Conservation (phyloP, 2,888 invertebrate genomes). For the Cabera pusaria region DNA sequence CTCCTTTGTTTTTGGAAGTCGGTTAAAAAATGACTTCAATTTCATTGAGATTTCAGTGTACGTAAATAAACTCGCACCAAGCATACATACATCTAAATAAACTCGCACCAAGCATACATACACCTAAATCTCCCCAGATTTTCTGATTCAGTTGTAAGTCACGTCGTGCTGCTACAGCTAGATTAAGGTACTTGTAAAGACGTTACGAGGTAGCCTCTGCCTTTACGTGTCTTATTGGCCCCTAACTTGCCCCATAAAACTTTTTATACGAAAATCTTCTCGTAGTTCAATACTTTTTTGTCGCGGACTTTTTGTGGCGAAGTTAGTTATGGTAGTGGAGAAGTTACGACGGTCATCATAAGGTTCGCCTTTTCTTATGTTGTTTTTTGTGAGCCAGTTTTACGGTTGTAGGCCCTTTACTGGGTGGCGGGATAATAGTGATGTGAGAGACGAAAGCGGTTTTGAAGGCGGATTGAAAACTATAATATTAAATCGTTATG, state of each 20-base stretch:
- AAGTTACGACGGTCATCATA: slow-evolving; percentile 17
- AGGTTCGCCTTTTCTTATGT: slow-evolving; percentile 6
- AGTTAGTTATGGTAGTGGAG: slow-evolving; percentile 9
- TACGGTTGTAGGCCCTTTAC: too few species aligned
- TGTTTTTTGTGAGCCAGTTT: too few species aligned
- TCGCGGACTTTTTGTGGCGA: slow-evolving; percentile 13
- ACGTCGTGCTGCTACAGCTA: slow-evolving; percentile 17
- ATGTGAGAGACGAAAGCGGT: too few species aligned
- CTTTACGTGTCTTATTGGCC: slow-evolving; percentile 21
- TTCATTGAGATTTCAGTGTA: too few species aligned
- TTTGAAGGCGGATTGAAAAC: too few species aligned
- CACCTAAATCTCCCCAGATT: slow-evolving; percentile 2
- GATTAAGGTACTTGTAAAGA: slow-evolving; percentile 22
- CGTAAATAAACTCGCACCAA: too few species aligned
- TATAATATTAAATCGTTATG: too few species aligned
- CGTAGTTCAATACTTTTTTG: slow-evolving; percentile 13
- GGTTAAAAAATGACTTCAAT: too few species aligned
- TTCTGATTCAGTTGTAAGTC: slow-evolving; percentile 18
- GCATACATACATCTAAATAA: too few species aligned
- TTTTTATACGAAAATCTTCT: slow-evolving; percentile 20
- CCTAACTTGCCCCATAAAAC: slow-evolving; percentile 19
- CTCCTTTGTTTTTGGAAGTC: too few species aligned
- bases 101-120: too few species aligned
- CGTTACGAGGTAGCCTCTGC: slow-evolving; percentile 10
- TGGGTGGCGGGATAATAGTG: too few species aligned